A percentile compares a stretch with the other conserved stretches of the same genome.
These are phyloP conservation scores for Carassius gibelio DNA, from an alignment of 2,113 vertebrate species.

Conservation along the genomic window DNA sequence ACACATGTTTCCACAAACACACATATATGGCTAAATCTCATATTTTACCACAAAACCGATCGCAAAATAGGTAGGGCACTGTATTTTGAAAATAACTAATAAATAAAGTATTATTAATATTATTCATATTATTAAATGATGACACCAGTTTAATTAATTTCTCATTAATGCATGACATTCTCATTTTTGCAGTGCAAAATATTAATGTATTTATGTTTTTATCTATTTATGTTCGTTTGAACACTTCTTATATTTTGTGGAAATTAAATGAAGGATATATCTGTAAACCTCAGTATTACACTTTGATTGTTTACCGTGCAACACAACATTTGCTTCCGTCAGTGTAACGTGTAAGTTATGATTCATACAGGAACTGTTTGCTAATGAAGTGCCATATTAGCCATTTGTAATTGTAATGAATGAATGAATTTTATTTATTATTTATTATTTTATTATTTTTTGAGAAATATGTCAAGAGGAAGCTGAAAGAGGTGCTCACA, in stretches of 20 bases:
- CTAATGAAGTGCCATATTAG: constrained; percentile 32
- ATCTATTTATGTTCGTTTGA: not conserved
- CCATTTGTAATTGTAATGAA: constrained; percentile 33
- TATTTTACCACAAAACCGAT: not conserved
- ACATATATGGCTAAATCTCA: not conserved
- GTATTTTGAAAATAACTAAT: not conserved
- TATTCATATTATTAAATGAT: not conserved
- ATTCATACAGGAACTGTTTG: constrained; percentile 28
- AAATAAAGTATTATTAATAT: too few relatives aligned
- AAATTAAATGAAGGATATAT: not conserved
- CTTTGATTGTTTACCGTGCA: not conserved
- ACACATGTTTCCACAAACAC: not conserved
- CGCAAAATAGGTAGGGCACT: not conserved
- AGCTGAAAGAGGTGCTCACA: constrained; percentile 16
- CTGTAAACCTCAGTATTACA: not conserved
- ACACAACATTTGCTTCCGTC: not conserved
- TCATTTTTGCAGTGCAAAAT: not conserved
- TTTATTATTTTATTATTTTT: constrained; percentile 11
- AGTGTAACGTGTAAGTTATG: constrained; percentile 18
- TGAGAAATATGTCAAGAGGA: constrained; percentile 19
- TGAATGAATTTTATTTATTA: constrained; percentile 53
- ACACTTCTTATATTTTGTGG: not conserved
- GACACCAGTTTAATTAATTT: too few relatives aligned
- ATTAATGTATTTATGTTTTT: too few relatives aligned
- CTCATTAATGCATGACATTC: not conserved